phyloP scores from a whole-genome alignment of 2,888 invertebrate genomes.

The Gastrophysa polygoni region DNA sequence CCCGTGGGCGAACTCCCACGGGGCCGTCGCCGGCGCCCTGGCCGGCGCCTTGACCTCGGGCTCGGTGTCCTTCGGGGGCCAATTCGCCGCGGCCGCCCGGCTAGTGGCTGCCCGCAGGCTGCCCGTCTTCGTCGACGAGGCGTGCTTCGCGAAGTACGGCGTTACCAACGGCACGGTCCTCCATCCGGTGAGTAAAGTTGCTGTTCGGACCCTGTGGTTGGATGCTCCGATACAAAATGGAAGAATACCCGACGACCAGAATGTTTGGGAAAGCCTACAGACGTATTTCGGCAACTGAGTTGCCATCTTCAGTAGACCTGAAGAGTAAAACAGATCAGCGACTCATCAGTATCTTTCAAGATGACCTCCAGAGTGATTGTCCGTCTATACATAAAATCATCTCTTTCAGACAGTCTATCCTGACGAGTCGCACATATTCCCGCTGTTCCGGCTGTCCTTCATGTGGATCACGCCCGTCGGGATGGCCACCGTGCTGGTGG shows the following conservation, averaged over 20 bases:
- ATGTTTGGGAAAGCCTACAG: no score
- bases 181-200: conserved; percentile 44
- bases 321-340: no score
- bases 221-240: no score
- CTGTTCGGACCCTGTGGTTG: not conserved
- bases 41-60: conserved; percentile 68
- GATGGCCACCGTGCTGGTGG: conserved; percentile 67
- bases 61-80: conserved; percentile 70
- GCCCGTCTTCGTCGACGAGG: conserved; percentile 58
- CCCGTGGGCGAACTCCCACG: conserved; percentile 78
- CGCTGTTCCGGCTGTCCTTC: conserved; percentile 78
- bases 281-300: no score
- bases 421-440: conserved; percentile 67
- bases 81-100: conserved; percentile 68
- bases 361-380: no score
- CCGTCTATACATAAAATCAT: no score
- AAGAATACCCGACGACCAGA: no score
- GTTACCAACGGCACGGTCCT: conserved; percentile 52
- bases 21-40: conserved; percentile 66
- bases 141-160: conserved; percentile 53
- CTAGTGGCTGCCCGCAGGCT: conserved; percentile 64
- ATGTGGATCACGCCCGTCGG: conserved; percentile 83
- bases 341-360: no score
- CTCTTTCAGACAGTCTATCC: conserved; percentile 42
- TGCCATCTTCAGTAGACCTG: no score